These are phyloP conservation scores for Aethina tumida DNA, from an alignment of 1,140 invertebrate genomes.

Conservation along the genomic window DNA sequence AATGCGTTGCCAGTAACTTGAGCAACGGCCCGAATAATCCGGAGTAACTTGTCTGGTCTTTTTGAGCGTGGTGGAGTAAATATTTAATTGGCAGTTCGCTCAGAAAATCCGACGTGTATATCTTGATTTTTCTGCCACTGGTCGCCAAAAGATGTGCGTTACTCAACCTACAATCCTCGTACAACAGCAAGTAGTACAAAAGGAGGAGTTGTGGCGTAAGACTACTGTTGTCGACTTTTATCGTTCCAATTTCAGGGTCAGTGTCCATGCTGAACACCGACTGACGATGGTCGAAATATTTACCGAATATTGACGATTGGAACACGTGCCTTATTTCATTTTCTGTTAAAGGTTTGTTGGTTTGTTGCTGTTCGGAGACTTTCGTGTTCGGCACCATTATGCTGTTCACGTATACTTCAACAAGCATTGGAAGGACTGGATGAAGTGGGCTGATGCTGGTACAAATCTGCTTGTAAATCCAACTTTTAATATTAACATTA, in stretches of 20 bases:
- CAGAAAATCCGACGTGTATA: conserved; percentile 80
- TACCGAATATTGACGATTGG: conserved; percentile 61
- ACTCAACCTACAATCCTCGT: conserved; percentile 80
- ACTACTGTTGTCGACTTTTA: conserved; percentile 53
- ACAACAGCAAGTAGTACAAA: conserved; percentile 86
- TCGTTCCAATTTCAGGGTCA: conserved; percentile 39
- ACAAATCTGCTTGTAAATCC: conserved; percentile 92
- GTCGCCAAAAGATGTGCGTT: conserved; percentile 63
- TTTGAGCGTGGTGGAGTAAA: conserved; percentile 85
- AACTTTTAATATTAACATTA: conserved; percentile 87
- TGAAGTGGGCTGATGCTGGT: conserved; percentile 78
- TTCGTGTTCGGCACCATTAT: conserved; percentile 72
- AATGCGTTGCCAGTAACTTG: conserved; percentile 81
- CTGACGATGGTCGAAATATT: conserved; percentile 51
- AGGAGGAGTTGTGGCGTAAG: conserved; percentile 82
- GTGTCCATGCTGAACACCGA: conserved; percentile 40
- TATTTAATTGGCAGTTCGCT: conserved; percentile 91
- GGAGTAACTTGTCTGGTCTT: conserved; percentile 82
- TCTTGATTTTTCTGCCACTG: conserved; percentile 67
- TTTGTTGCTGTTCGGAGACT: conserved; percentile 45
- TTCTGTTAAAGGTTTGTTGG: conserved; percentile 86
- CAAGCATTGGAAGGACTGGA: conserved; percentile 83
- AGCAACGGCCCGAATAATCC: conserved; percentile 78
- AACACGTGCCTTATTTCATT: conserved; percentile 78
- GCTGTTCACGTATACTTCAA: conserved; percentile 93